phyloP scores from a whole-genome alignment of 1,140 invertebrate species.

The Platyscapa corneri region DNA sequence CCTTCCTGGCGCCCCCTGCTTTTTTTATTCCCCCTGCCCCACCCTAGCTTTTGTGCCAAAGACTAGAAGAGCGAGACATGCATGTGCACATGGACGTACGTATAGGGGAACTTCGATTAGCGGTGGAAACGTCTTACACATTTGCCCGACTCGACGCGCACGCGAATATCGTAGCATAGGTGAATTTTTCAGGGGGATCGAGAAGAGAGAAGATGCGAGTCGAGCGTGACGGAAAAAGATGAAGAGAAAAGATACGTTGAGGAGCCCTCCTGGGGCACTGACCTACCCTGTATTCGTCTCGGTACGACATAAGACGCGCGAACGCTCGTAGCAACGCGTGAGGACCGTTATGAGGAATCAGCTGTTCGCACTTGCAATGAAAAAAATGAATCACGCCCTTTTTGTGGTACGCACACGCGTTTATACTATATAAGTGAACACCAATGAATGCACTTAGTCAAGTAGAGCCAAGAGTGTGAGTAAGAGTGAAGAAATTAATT shows the following conservation, averaged over 20 bases:
- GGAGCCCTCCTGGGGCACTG: slow-evolving; percentile 63
- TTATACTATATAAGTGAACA: neutral
- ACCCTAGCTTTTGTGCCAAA: slow-evolving; percentile 6
- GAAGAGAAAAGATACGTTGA: slow-evolving; percentile 44
- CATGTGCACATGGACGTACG: neutral
- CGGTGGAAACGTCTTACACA: slow-evolving; percentile 16
- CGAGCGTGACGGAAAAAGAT: neutral
- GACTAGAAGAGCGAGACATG: neutral
- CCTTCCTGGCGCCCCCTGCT: slow-evolving; percentile 45
- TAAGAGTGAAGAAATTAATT: slow-evolving; percentile 23
- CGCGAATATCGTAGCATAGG: neutral
- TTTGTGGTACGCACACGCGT: neutral
- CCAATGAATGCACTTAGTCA: slow-evolving; percentile 47
- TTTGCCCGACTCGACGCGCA: neutral
- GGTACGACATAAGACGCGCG: neutral
- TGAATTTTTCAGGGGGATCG: neutral
- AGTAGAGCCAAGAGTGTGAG: neutral
- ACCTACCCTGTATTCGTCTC: slow-evolving; percentile 62
- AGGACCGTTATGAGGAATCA: slow-evolving; percentile 53
- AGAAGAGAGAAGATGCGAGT: neutral
- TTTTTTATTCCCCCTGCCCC: slow-evolving; percentile 24
- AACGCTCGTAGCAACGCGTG: neutral
- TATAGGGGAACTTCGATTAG: slow-evolving; percentile 12
- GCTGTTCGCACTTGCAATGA: slow-evolving; percentile 52
- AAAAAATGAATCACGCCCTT: slow-evolving; percentile 40